Evolutionary conservation across 2,888 invertebrate genomes (phyloP), one percentile per base, ranked within the genome.

Genomic region (Ophion slaviceki): DNA sequence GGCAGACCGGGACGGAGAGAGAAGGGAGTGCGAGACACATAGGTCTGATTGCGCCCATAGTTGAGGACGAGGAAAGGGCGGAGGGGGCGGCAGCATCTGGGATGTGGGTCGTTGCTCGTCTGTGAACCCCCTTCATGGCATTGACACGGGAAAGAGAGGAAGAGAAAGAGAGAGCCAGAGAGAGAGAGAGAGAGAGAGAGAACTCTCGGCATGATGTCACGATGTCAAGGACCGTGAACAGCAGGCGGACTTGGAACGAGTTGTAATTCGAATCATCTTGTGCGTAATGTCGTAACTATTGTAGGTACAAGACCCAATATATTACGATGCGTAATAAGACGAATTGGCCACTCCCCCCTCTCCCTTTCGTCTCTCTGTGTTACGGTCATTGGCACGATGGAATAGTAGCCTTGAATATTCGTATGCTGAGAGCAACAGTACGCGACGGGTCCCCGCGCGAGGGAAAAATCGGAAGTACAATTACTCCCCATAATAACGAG

Each of bases 151-250:
- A 74, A 61, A 64, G 68, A 67, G 64, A 17, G 68, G 62, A 32
- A 28, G 28, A 66, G 61, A 59, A 32, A 32, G 67, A 28, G 45
- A 76, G 61, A 76, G 7, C 28, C 53, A 14, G 36, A 45, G 67
- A 74, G 78, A 74, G 75, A 24, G 20, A 67, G 36, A 53, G 24
- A 45, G 67, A 68, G 78, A 68, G 75, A 17, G 20, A 72, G 36
- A 53, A n/a, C 57, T 40, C 82, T 57, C 67, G 67, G 28, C 68
- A 84, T 88, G 84, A 86, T 87, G 86, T 88, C 81, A 88, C 84
- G 84, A 81, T 88, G 87, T 87, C 87, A 88, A 88, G 87, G 87
- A 86, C 82, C 85, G 82, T 7, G 80, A 81, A 67, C 86, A 40
- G 59, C 45, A 80, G 53, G 61, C 81, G 70, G 82, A 80, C 77